phyloP scores from a whole-genome alignment of 2,888 invertebrate species.

The Eupelmus urozonus region DNA sequence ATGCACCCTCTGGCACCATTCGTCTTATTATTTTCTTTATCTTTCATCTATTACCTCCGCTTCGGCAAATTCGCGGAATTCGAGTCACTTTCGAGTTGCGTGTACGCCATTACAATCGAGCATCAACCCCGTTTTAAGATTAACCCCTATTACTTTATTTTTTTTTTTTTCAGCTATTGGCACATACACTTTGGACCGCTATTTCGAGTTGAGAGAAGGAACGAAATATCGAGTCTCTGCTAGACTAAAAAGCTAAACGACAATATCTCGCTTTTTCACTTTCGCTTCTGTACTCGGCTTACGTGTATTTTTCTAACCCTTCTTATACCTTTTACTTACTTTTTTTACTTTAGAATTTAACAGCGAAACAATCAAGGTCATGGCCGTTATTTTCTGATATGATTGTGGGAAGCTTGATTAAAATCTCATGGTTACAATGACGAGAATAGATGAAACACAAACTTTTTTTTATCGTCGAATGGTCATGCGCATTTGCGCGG shows the following conservation, averaged over 20 bases:
- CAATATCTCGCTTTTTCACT: conserved; percentile 40
- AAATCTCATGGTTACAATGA: conserved; percentile 20
- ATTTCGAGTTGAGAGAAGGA: conserved; percentile 62
- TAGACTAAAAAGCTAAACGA: conserved; percentile 53
- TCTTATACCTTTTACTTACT: not conserved
- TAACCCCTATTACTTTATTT: conserved; percentile 41
- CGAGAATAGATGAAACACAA: conserved; percentile 18
- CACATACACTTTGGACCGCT: conserved; percentile 75
- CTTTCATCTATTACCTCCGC: too few species aligned
- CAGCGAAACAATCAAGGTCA: not conserved
- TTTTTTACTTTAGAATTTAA: not conserved
- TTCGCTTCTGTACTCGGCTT: conserved; percentile 7
- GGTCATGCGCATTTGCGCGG: not conserved
- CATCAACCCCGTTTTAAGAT: not conserved
- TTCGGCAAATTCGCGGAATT: conserved; percentile 8
- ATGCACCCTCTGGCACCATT: conserved; percentile 37
- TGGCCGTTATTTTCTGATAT: conserved; percentile 13
- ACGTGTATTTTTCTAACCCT: conserved; percentile 1
- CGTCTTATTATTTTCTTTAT: conserved; percentile 5
- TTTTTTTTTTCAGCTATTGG: conserved; percentile 70
- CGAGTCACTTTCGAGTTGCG: conserved; percentile 36
- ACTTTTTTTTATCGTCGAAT: not conserved
- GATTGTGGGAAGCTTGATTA: conserved; percentile 47
- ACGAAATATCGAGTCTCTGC: conserved; percentile 53
- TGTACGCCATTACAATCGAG: conserved; percentile 28